These are phyloP conservation scores for Argya squamiceps DNA, from an alignment of 2,797 vertebrate species.

Conservation along the genomic window DNA sequence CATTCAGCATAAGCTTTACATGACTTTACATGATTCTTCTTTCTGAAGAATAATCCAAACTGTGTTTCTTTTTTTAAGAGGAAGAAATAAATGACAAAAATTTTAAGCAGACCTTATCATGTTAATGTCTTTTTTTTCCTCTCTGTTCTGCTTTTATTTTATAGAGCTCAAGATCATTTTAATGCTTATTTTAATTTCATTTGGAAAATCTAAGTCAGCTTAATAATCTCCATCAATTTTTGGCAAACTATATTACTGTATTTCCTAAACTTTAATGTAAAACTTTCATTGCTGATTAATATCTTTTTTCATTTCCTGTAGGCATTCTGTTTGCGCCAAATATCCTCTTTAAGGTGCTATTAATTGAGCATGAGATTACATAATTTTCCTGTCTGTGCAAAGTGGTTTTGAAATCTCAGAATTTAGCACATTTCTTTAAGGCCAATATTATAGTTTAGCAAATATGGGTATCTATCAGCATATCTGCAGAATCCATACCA, in stretches of 20 bases:
- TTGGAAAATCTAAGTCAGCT: not conserved
- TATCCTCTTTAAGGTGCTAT: not conserved
- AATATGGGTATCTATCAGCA: conserved; percentile 24
- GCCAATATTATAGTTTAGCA: conserved; percentile 17
- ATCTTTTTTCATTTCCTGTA: not conserved
- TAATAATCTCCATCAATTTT: not conserved
- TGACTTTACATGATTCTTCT: not conserved
- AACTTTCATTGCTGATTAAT: not conserved
- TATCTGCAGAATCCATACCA: conserved; percentile 56
- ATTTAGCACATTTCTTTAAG: conserved; percentile 50
- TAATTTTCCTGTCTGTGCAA: conserved; percentile 13
- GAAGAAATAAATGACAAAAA: not conserved
- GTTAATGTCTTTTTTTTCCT: not conserved
- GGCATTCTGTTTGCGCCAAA: not conserved
- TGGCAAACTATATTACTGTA: not conserved
- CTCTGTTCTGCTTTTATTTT: not conserved
- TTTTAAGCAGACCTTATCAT: not conserved
- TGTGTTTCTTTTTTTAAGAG: not conserved
- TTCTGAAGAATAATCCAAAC: not conserved
- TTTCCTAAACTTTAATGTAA: not conserved
- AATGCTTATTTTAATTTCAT: not conserved
- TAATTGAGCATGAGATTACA: not conserved
- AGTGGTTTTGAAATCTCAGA: conserved; percentile 20
- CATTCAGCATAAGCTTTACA: not conserved
- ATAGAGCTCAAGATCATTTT: not conserved